Base-by-base conservation (phyloP, 2,113 vertebrate genomes). In the Colaptes auratus region DNA sequence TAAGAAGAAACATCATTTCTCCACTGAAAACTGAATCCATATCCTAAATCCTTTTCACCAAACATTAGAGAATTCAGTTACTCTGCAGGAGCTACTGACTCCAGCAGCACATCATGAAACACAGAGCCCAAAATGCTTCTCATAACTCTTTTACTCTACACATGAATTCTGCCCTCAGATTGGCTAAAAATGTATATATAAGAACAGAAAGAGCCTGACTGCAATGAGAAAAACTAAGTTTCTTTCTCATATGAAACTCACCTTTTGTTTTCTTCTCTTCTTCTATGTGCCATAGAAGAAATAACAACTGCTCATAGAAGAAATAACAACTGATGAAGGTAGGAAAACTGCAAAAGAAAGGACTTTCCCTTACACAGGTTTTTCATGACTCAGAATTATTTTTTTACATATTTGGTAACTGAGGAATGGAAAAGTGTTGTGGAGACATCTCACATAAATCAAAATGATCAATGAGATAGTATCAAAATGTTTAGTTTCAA, bases 1-100 rank as follows among this genome's bases (percentile, higher is more conserved):
- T 86, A 59, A 61, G 58, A 75, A 48, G 17, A 88, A 94, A 86
- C 72, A n/a, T n/a, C 58, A 36, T 93, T 76, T 89, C 81, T 63
- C 21, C 59, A 10, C 66, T 33, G 74, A 58, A 75, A 89, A 85
- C 14, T 65, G 39, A 52, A 92, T 96, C 63, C 61, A 69, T 84
- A 75, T 30, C 63, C n/a, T 86, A 69, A 84, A 69, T 39, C 35
- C 27, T 87, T 86, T 79, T 75, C 61, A 82, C 30, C 84, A 15
- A 84, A 78, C 58, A 63, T 64, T 61, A 78, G 50, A 90, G 80
- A 64, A 82, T 60, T 86, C 52, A 81, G 48, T 78, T 59, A 71
- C 16, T 31, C 35, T 28, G 70, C 48, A 53, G 39, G 31, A 92
- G n/a, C 36, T 91, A 15, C 67, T 55, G 35, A 31, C 8, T 82